phyloP scores from a whole-genome alignment of 2,113 vertebrate genomes.

The Podarcis muralis region DNA sequence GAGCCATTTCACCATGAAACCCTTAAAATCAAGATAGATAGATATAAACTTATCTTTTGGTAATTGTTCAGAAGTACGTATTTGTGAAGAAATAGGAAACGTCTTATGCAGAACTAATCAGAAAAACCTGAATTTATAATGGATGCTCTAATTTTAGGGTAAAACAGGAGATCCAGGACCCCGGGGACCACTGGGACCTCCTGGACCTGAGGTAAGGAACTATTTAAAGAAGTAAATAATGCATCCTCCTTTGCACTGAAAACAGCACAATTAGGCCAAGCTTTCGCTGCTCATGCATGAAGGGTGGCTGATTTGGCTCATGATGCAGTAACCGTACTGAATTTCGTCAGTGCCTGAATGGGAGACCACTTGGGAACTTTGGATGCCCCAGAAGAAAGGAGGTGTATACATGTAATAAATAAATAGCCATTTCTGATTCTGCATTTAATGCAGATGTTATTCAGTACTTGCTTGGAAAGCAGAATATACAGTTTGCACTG shows the following conservation, averaged over 20 bases:
- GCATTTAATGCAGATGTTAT: too few relatives aligned
- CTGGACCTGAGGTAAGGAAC: slow-evolving; percentile 92
- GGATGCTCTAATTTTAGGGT: slow-evolving; percentile 78
- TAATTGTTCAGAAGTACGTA: background rate
- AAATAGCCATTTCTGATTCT: background rate
- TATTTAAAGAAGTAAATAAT: background rate
- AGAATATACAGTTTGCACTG: background rate
- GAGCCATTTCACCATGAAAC: too few relatives aligned
- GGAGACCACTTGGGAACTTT: background rate
- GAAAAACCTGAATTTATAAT: slow-evolving; percentile 31
- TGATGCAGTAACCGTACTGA: background rate
- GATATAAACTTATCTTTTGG: too few relatives aligned
- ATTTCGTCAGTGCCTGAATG: background rate
- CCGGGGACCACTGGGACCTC: slow-evolving; percentile 83
- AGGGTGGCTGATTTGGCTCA: background rate
- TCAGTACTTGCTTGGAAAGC: background rate
- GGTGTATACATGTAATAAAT: background rate
- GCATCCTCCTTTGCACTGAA: slow-evolving; percentile 17
- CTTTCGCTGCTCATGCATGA: background rate
- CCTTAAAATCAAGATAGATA: too few relatives aligned
- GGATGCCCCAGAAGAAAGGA: background rate
- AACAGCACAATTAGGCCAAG: slow-evolving; percentile 20
- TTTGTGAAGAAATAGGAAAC: slow-evolving; percentile 7
- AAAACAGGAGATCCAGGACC: slow-evolving; percentile 87
- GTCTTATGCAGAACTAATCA: background rate